Conservation (phyloP, 2,888 invertebrate species). For the Drosophila flavopinicola region DNA sequence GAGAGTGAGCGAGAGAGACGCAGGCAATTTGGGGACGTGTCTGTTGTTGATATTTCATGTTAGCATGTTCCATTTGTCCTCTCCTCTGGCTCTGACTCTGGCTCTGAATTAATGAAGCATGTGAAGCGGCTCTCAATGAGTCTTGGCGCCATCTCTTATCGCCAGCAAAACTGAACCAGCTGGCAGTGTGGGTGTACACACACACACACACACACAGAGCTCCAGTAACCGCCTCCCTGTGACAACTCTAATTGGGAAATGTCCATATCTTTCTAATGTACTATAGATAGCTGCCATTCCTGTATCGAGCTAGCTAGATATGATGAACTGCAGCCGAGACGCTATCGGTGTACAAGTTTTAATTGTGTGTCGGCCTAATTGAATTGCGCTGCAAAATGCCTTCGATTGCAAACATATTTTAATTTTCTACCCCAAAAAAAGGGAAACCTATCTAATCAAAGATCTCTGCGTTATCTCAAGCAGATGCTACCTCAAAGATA, state of each 20-base stretch:
- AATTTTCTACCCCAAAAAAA: conserved; percentile 47
- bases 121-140: conserved; percentile 20
- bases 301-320: conserved; percentile 64
- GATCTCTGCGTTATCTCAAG: conserved; percentile 35
- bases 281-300: conserved; percentile 53
- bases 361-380: conserved; percentile 80
- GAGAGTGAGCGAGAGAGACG: no score
- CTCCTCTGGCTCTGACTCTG: conserved; percentile 11
- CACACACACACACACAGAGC: not conserved
- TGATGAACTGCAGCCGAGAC: conserved; percentile 27
- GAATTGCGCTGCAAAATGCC: conserved; percentile 63
- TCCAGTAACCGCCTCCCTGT: conserved; percentile 31
- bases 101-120: conserved; percentile 29
- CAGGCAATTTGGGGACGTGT: conserved; percentile 71
- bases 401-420: conserved; percentile 66
- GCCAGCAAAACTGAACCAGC: conserved; percentile 5
- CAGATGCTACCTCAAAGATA: conserved; percentile 63
- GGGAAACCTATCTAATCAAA: conserved; percentile 28
- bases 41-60: conserved; percentile 69
- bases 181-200: conserved; percentile 13
- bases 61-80: conserved; percentile 60
- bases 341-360: conserved; percentile 67
- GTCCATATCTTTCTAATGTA: conserved; percentile 49
- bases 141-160: conserved; percentile 57
- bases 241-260: conserved; percentile 77